Percentiles rank a stretch among this genome's conserved stretches.
Evolutionary conservation across 2,113 vertebrate genomes (phyloP).

Genomic region (Carollia perspicillata): DNA sequence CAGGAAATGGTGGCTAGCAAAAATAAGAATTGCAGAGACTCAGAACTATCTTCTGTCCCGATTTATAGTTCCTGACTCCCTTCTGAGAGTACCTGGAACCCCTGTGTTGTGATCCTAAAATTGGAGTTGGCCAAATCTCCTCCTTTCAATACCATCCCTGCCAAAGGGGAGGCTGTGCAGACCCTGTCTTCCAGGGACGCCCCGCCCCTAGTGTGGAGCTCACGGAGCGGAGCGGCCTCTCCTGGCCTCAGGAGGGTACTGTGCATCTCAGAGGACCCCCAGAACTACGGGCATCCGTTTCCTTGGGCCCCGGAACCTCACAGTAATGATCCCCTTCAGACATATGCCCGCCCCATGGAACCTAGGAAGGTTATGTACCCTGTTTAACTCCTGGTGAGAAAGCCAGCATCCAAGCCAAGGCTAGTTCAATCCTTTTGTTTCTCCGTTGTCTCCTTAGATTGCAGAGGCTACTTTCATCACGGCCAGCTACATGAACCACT

Average conservation of each 20-base stretch:
- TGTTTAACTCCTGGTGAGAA: neutral
- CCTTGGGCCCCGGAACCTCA: neutral
- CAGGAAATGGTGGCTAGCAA: neutral
- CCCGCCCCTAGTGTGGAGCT: neutral
- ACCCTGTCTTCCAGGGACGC: neutral
- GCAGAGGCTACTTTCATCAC: slow-evolving; percentile 93
- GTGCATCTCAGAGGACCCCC: neutral
- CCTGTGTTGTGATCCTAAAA: neutral
- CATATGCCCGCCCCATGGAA: neutral
- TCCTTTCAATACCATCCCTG: neutral
- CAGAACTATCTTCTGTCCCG: neutral
- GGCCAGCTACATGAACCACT: slow-evolving; percentile 95
- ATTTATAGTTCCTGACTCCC: neutral
- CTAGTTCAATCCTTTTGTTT: slow-evolving; percentile 15
- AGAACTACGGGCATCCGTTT: neutral
- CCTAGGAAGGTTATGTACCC: neutral
- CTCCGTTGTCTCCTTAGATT: slow-evolving; percentile 84
- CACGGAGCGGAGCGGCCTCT: neutral
- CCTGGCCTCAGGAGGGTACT: neutral
- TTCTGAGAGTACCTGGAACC: neutral
- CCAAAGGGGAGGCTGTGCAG: neutral
- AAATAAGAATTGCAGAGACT: neutral
- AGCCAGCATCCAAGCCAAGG: neutral
- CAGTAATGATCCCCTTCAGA: neutral
- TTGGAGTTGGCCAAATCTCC: neutral